Conservation (phyloP, 1,140 invertebrate genomes). For the Heliconius congener region DNA sequence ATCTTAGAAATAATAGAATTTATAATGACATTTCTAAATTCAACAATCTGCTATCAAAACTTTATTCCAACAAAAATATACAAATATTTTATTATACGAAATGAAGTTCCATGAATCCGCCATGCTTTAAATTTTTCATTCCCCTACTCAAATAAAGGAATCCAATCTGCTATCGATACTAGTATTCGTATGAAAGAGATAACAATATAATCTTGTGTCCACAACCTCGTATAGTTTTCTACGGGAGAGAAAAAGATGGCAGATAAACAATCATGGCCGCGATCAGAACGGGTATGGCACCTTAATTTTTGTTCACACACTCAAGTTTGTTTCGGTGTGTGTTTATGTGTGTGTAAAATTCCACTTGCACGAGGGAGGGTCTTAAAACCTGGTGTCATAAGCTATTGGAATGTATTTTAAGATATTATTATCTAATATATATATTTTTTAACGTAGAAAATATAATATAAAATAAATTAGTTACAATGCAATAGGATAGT, state of each 20-base stretch:
- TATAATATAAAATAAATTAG: too few species aligned
- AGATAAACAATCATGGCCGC: conserved; percentile 74
- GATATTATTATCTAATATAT: too few species aligned
- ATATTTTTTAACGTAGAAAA: too few species aligned
- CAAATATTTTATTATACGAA: conserved; percentile 29
- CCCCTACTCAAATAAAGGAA: conserved; percentile 72
- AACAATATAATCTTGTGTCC: conserved; percentile 48
- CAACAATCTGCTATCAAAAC: conserved; percentile 13
- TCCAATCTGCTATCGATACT: conserved; percentile 53
- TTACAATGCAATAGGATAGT: too few species aligned
- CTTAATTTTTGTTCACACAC: conserved; percentile 63
- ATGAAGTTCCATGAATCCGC: conserved; percentile 14
- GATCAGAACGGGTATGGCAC: conserved; percentile 55
- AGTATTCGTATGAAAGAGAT: conserved; percentile 54
- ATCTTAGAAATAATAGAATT: not conserved
- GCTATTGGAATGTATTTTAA: conserved; percentile 14
- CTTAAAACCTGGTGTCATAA: conserved; percentile 17
- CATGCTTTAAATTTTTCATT: conserved; percentile 68
- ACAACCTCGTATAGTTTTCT: conserved; percentile 31
- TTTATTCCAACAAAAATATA: conserved; percentile 32
- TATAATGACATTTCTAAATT: conserved; percentile 16
- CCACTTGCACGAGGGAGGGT: conserved; percentile 35
- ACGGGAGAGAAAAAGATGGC: conserved; percentile 56
- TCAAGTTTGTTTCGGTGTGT: conserved; percentile 42
- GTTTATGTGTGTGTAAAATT: conserved; percentile 34